Conservation (phyloP, 2,888 invertebrate species). For the Myathropa florea region DNA sequence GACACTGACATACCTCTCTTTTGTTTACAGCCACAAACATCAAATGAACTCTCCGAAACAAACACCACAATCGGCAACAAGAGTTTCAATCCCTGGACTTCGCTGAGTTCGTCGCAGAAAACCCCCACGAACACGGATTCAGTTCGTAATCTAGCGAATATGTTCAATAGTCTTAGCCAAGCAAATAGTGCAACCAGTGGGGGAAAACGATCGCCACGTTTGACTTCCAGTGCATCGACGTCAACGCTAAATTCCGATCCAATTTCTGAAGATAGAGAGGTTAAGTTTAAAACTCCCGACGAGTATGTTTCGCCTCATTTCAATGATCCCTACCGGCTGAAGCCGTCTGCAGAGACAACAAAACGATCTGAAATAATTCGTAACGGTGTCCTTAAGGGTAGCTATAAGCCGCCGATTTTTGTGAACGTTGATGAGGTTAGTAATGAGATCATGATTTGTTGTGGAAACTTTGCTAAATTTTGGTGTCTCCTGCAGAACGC, state of each 20-base stretch:
- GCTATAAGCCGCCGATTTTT: conserved; percentile 77
- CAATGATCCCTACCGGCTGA: conserved; percentile 75
- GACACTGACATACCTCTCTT: not conserved
- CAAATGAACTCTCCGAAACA: conserved; percentile 35
- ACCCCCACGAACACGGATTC: conserved; percentile 68
- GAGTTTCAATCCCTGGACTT: conserved; percentile 56
- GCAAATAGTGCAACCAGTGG: conserved; percentile 48
- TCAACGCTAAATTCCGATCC: conserved; percentile 51
- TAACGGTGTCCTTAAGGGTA: conserved; percentile 76
- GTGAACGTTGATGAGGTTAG: conserved; percentile 87
- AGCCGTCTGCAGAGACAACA: conserved; percentile 75
- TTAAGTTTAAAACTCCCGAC: conserved; percentile 16
- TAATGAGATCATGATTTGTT: not conserved
- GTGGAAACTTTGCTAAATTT: not conserved
- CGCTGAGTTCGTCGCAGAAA: conserved; percentile 59
- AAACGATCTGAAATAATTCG: conserved; percentile 77
- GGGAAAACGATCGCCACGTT: conserved; percentile 43
- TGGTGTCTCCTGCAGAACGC: conserved; percentile 82
- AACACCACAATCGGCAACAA: conserved; percentile 58
- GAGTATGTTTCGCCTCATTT: conserved; percentile 49
- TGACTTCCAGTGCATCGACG: conserved; percentile 52
- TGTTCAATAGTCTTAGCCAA: conserved; percentile 65
- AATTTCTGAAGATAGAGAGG: conserved; percentile 34
- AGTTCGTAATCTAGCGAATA: conserved; percentile 57
- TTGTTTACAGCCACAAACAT: conserved; percentile 15